Percentiles rank a stretch among this genome's conserved stretches.
Evolutionary conservation across 2,888 invertebrate genomes (phyloP).

Genomic region (Nephrotoma flavescens): DNA sequence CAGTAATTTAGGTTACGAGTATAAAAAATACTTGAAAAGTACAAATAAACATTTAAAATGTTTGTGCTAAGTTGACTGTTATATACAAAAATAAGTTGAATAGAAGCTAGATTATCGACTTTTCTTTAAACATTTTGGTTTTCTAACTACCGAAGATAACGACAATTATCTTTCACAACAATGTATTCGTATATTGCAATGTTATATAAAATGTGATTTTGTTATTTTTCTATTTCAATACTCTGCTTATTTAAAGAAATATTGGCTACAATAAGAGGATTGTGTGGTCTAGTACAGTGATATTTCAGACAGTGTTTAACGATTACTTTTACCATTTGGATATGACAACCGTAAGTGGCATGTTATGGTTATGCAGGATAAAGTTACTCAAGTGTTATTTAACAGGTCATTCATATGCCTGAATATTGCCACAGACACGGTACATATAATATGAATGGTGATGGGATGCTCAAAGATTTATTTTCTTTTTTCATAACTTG

Average conservation of each 20-base stretch:
- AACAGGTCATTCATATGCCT: background rate
- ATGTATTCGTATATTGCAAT: background rate
- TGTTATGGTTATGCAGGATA: background rate
- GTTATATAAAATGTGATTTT: background rate
- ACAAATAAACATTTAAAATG: background rate
- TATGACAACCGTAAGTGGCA: background rate
- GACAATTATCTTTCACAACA: background rate
- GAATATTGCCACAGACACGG: background rate
- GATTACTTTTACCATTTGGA: background rate
- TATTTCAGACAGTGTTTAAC: background rate
- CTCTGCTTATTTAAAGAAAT: background rate
- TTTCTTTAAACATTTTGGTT: background rate
- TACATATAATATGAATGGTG: background rate
- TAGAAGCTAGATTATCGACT: background rate
- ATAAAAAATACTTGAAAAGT: background rate
- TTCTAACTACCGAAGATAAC: background rate
- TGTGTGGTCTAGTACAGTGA: background rate
- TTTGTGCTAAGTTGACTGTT: background rate
- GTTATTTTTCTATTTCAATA: background rate
- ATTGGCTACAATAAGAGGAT: background rate
- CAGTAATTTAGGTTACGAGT: background rate
- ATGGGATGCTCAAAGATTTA: background rate
- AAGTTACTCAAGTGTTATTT: background rate
- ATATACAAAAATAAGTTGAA: background rate
- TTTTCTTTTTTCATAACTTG: background rate